Percentiles rank a stretch among this genome's conserved stretches.
Conservation (phyloP, 2,113 vertebrate species). For the Bufo gargarizans region DNA sequence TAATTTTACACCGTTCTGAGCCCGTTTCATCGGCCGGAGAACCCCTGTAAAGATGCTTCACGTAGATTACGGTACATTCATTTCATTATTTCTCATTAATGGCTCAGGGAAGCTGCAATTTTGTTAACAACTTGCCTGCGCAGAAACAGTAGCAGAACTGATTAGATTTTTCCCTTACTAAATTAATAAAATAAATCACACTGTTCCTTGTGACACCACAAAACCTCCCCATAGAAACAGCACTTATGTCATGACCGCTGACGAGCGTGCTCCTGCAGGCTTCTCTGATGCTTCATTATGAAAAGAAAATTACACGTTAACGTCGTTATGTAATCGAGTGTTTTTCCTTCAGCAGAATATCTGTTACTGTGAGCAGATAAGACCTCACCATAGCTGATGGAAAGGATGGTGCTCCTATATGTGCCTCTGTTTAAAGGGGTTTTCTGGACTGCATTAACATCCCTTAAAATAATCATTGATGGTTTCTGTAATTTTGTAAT, state of each 20-base stretch:
- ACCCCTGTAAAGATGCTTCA: not conserved
- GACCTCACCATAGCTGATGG: not conserved
- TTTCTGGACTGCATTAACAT: too few species aligned
- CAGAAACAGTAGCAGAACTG: not conserved
- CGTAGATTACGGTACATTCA: not conserved
- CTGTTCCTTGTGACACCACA: slow-evolving; percentile 34
- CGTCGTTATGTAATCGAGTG: slow-evolving; percentile 19
- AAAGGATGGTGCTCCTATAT: not conserved
- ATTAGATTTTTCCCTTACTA: slow-evolving; percentile 21
- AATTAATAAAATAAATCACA: slow-evolving; percentile 34
- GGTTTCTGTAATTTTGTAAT: too few species aligned
- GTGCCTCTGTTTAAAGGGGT: not conserved
- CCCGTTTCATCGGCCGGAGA: too few species aligned
- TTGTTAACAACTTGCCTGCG: not conserved
- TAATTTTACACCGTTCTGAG: too few species aligned
- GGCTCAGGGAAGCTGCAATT: not conserved
- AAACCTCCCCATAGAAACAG: slow-evolving; percentile 46
- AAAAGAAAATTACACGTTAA: slow-evolving; percentile 24
- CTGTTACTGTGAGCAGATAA: not conserved
- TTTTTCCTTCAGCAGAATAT: not conserved
- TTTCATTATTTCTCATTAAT: not conserved
- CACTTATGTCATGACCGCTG: slow-evolving; percentile 29
- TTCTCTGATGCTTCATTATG: slow-evolving; percentile 37
- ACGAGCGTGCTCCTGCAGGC: slow-evolving; percentile 15
- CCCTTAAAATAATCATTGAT: too few species aligned